Conservation (phyloP, 2,113 vertebrate genomes). For the Syrmaticus mikado region DNA sequence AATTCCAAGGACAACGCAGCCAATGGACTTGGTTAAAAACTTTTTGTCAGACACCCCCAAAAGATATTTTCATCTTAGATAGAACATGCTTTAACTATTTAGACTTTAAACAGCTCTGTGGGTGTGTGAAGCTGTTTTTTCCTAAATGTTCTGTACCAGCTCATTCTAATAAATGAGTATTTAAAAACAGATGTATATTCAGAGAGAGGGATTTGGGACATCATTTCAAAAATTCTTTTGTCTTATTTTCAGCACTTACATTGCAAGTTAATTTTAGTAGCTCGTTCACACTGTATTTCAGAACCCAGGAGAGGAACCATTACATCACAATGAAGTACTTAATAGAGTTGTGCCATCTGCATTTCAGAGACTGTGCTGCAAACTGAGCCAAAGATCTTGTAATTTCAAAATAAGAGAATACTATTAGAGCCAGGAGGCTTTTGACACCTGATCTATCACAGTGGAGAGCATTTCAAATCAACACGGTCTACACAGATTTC, state of each 20-base stretch:
- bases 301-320: constrained; percentile 7
- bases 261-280: constrained; percentile 30
- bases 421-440: background rate
- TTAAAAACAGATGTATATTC: background rate
- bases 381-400: background rate
- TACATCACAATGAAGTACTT: constrained; percentile 41
- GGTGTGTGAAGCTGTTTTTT: background rate
- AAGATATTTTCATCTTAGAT: background rate
- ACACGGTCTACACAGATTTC: background rate
- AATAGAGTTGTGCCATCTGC: background rate
- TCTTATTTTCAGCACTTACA: background rate
- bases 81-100: background rate
- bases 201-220: background rate
- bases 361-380: constrained; percentile 13
- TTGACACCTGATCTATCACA: background rate
- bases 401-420: constrained; percentile 38
- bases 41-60: background rate
- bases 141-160: background rate
- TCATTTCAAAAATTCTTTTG: background rate
- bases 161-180: background rate
- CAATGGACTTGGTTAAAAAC: background rate
- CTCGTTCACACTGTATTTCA: constrained; percentile 8
- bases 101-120: background rate
- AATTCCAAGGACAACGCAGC: background rate
- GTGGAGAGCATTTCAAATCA: background rate